Conservation (phyloP, 2,797 vertebrate species). For the Oreonectes daqikongensis region DNA sequence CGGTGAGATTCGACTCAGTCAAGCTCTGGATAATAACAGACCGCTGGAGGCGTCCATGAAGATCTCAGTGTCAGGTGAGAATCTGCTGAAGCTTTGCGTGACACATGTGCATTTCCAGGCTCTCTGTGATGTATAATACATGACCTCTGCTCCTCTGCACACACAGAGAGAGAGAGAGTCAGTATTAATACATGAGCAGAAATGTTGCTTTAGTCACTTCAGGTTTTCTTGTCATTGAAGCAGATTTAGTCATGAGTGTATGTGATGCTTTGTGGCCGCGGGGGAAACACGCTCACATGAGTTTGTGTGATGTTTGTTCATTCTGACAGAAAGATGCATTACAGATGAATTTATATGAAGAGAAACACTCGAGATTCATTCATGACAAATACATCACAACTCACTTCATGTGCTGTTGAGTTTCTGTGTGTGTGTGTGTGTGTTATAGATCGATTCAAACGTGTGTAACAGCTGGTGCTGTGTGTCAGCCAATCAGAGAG, state of each 20-base stretch:
- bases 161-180: slow-evolving; percentile 33
- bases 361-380: neutral
- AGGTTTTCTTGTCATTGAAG: slow-evolving; percentile 12
- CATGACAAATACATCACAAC: neutral
- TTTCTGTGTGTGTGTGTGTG: slow-evolving; percentile 26
- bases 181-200: slow-evolving; percentile 55
- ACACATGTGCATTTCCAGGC: neutral
- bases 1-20: slow-evolving; percentile 90
- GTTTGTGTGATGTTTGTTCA: neutral
- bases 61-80: slow-evolving; percentile 92
- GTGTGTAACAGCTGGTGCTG: slow-evolving; percentile 79
- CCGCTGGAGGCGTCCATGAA: slow-evolving; percentile 94
- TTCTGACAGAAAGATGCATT: neutral
- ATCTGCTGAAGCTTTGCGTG: neutral
- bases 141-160: slow-evolving; percentile 51
- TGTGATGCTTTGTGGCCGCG: slow-evolving; percentile 7
- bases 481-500: slow-evolving; percentile 76
- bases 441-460: slow-evolving; percentile 7
- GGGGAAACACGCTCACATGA: slow-evolving; percentile 62
- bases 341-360: neutral
- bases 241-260: slow-evolving; percentile 48
- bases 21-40: slow-evolving; percentile 91
- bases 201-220: neutral
- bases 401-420: neutral
- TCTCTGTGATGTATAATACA: slow-evolving; percentile 25